phyloP scores from a whole-genome alignment of 2,113 vertebrate genomes.

The Corythaeola cristata region DNA sequence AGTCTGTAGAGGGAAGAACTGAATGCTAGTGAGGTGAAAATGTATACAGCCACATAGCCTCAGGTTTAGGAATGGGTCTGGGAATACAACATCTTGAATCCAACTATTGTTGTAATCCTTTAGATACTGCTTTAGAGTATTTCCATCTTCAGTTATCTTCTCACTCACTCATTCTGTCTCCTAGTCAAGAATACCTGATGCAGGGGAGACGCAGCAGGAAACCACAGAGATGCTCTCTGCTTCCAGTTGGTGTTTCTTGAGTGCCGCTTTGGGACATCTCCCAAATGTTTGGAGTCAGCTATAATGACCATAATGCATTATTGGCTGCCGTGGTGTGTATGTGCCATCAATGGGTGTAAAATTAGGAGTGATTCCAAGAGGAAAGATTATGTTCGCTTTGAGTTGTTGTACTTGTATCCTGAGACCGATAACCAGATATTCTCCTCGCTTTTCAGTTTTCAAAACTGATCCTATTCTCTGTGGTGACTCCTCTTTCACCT shows the following conservation, averaged over 20 bases:
- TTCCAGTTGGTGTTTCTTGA: background rate
- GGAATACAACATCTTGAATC: background rate
- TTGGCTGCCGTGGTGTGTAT: background rate
- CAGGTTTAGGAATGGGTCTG: background rate
- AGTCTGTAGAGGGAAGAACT: background rate
- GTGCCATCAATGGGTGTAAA: conserved; percentile 41
- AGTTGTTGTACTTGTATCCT: conserved; percentile 17
- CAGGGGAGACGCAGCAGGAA: background rate
- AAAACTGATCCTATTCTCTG: background rate
- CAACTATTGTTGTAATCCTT: background rate
- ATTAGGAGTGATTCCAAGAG: conserved; percentile 50
- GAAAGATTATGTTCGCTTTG: conserved; percentile 15
- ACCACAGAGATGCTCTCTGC: background rate
- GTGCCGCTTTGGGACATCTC: background rate
- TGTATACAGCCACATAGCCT: background rate
- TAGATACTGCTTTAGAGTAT: background rate
- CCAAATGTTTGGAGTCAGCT: background rate
- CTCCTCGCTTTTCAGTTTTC: conserved; percentile 10
- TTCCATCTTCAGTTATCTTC: background rate
- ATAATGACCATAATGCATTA: background rate
- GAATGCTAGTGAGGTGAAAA: background rate
- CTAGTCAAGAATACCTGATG: background rate
- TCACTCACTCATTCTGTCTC: background rate
- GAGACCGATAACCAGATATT: conserved; percentile 15
- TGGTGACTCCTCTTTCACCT: conserved; percentile 59